Conservation (phyloP, 2,888 invertebrate genomes). For the Troides helena region DNA sequence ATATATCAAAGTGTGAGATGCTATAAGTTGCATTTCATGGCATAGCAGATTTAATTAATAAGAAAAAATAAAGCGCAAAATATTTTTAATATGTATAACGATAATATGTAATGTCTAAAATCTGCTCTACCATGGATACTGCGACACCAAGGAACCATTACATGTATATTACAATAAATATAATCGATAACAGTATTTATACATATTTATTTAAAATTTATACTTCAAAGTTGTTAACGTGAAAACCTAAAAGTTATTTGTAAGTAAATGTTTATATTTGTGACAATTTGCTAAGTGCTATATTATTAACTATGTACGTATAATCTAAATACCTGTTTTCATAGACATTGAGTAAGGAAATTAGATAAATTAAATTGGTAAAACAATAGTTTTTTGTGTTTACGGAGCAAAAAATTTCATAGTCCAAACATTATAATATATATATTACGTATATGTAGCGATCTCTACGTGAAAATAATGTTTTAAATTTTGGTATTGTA, state of each 20-base stretch:
- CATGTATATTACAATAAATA: constrained; percentile 50
- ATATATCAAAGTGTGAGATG: constrained; percentile 64
- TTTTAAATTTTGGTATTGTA: neutral
- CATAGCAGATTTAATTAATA: constrained; percentile 45
- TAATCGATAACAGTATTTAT: constrained; percentile 69
- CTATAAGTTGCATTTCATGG: constrained; percentile 49
- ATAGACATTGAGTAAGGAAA: constrained; percentile 28
- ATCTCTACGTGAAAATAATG: neutral
- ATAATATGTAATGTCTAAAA: constrained; percentile 33
- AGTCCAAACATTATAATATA: neutral
- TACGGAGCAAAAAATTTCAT: neutral
- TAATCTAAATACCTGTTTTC: constrained; percentile 35
- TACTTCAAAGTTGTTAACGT: constrained; percentile 46
- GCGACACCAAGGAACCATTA: constrained; percentile 62
- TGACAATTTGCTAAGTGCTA: constrained; percentile 22
- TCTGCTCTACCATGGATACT: constrained; percentile 50
- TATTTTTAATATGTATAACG: constrained; percentile 24
- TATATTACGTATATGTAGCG: neutral
- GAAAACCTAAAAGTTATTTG: constrained; percentile 48
- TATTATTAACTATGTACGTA: constrained; percentile 24
- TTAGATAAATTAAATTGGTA: neutral
- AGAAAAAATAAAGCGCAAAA: constrained; percentile 8
- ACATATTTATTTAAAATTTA: constrained; percentile 45
- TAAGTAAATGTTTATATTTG: constrained; percentile 30
- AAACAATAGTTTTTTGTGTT: neutral